A percentile compares a stretch with the other conserved stretches of the same genome.
phyloP scores from a whole-genome alignment of 2,797 vertebrate genomes.

The Crenichthys baileyi region DNA sequence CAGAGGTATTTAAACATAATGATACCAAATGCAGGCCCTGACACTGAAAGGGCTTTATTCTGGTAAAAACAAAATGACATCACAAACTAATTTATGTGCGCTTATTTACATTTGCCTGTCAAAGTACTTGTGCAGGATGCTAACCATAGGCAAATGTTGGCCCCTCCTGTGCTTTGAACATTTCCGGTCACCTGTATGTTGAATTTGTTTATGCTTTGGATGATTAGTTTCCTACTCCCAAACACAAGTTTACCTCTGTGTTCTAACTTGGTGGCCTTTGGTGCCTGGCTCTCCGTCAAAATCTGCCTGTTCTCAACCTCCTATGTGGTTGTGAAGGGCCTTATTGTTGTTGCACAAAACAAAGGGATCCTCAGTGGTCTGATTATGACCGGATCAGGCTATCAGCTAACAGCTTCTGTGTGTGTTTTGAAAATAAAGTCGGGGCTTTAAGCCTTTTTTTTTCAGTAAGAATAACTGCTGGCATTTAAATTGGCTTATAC shows the following conservation, averaged over 20 bases:
- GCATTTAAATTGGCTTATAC: too few species aligned
- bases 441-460: background rate
- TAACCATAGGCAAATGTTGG: slow-evolving; percentile 61
- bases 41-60: slow-evolving; percentile 5
- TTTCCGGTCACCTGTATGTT: slow-evolving; percentile 18
- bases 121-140: slow-evolving; percentile 67
- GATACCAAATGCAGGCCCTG: background rate
- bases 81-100: slow-evolving; percentile 46
- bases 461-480: too few species aligned
- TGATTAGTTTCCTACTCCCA: background rate
- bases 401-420: slow-evolving; percentile 24
- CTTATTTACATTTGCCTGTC: slow-evolving; percentile 74
- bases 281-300: slow-evolving; percentile 33
- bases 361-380: slow-evolving; percentile 62
- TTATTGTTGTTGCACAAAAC: slow-evolving; percentile 67
- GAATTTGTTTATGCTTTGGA: background rate
- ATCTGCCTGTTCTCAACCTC: slow-evolving; percentile 28
- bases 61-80: slow-evolving; percentile 16
- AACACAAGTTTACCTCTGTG: background rate
- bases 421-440: background rate
- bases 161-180: slow-evolving; percentile 40
- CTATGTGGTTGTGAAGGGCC: slow-evolving; percentile 52
- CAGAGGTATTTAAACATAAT: background rate
- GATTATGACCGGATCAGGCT: slow-evolving; percentile 52
- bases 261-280: slow-evolving; percentile 15